These are phyloP conservation scores for Choreutis nemorana DNA, from an alignment of 2,888 invertebrate species.

Conservation along the genomic window DNA sequence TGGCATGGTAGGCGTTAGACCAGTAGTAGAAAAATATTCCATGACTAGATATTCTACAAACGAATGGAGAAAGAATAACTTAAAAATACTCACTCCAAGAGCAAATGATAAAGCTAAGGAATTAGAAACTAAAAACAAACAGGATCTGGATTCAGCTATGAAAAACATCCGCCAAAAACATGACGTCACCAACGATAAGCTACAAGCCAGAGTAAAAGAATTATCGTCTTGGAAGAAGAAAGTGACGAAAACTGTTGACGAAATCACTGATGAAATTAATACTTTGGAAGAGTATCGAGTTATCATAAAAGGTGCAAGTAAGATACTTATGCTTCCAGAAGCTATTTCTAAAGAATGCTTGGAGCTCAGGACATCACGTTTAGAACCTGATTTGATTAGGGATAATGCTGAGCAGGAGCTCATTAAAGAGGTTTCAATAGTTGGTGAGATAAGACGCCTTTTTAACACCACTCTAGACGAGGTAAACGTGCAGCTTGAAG, in stretches of 20 bases:
- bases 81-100: conserved; percentile 46
- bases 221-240: conserved; percentile 74
- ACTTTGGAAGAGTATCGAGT: conserved; percentile 70
- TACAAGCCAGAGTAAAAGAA: conserved; percentile 30
- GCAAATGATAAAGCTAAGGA: conserved; percentile 35
- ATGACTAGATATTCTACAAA: conserved; percentile 76
- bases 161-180: conserved; percentile 59
- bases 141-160: conserved; percentile 61
- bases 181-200: conserved; percentile 44
- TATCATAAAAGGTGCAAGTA: conserved; percentile 71
- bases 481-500: conserved; percentile 73
- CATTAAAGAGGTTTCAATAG: conserved; percentile 77
- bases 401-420: conserved; percentile 84
- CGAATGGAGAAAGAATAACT: conserved; percentile 74
- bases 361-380: conserved; percentile 71
- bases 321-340: conserved; percentile 74
- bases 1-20: conserved; percentile 77
- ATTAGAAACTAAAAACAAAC: conserved; percentile 25
- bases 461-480: conserved; percentile 70
- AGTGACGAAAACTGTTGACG: conserved; percentile 68
- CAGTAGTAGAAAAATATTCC: conserved; percentile 81
- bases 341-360: conserved; percentile 77
- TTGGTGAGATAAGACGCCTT: conserved; percentile 72
- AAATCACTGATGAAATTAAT: conserved; percentile 72
- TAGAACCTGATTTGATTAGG: conserved; percentile 78